These are phyloP conservation scores for Phengaris alcon DNA, from an alignment of 2,888 invertebrate species.

Conservation along the genomic window DNA sequence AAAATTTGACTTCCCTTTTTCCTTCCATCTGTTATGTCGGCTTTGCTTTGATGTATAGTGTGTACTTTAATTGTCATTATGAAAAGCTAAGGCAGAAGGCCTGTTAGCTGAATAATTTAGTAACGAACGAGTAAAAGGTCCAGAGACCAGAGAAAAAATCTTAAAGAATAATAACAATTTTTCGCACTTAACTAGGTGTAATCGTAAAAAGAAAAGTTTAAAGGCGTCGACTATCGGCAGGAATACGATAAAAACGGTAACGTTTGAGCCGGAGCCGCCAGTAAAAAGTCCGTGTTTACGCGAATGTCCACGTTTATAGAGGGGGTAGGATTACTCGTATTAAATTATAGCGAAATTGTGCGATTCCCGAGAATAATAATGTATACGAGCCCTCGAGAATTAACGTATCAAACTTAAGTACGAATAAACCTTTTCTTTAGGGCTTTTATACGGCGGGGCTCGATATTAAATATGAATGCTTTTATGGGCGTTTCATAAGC, in stretches of 20 bases:
- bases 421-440: constrained; percentile 15
- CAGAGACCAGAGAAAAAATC: no score
- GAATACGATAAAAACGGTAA: constrained; percentile 10
- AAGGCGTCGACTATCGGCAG: not conserved
- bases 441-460: constrained; percentile 2
- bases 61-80: no score
- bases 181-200: not conserved
- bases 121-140: no score
- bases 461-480: constrained; percentile 12
- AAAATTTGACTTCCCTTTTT: not conserved
- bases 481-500: not conserved
- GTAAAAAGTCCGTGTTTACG: constrained; percentile 22
- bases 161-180: not conserved
- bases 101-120: no score
- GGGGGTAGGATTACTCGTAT: constrained; percentile 2
- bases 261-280: not conserved
- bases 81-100: no score
- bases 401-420: constrained; percentile 9
- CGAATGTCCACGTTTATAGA: not conserved
- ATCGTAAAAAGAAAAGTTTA: constrained; percentile 13
- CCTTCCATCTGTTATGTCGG: not conserved
- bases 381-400: constrained; percentile 12
- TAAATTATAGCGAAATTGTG: not conserved
- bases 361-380: constrained; percentile 2
- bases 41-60: not conserved